Base-by-base conservation (phyloP, 2,888 invertebrate species). In the Eudasyphora cyanicolor region DNA sequence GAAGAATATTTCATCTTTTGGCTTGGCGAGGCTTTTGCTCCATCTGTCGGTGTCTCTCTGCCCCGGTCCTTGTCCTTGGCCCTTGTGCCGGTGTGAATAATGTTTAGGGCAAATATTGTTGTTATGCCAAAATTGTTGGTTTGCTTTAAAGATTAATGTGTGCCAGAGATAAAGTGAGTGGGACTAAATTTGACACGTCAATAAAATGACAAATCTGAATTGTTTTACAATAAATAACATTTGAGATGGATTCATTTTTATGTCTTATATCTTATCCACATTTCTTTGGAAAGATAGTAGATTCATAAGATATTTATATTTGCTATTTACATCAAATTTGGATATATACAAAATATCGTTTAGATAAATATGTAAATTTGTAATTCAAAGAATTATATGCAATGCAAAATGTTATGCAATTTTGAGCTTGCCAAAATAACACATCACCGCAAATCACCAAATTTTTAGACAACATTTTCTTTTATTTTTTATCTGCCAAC, bases 101-200 rank as follows among this genome's bases (percentile, higher is more conserved):
- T 38, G 38, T 42, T 67, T 42, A 24, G 14, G 35, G 19, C 42
- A 67, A 67, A 42, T 67, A 67, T 38, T 38, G 35, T 64, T 64
- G 35, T 64, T 57, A 57, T 57, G 57, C 57, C 57, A 57, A 57
- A 4, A 57, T 24, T 24, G 57, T 57, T 57, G 35, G 10, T 27
- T 2, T 57, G 57, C 19, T 3, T 14, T 5, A 27, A 57, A 57
- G 57, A 57, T 57, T 57, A 24, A 57, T 57, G 51, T 51, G 51
- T 57, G 27, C 14, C 14, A 14, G 24, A 27, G 57, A 57, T 57
- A 57, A 57, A 57, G 57, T 57, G 27, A 24, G 24, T 27, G 45
- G 24, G 21, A 57, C 57, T 57, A 57, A 57, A 57, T 57, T 57
- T 57, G 57, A 57, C 57, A 27, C 24, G 57, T 57, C 57, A 27